Base-by-base conservation (phyloP, 2,888 invertebrate genomes). In the Corbicula japonica region DNA sequence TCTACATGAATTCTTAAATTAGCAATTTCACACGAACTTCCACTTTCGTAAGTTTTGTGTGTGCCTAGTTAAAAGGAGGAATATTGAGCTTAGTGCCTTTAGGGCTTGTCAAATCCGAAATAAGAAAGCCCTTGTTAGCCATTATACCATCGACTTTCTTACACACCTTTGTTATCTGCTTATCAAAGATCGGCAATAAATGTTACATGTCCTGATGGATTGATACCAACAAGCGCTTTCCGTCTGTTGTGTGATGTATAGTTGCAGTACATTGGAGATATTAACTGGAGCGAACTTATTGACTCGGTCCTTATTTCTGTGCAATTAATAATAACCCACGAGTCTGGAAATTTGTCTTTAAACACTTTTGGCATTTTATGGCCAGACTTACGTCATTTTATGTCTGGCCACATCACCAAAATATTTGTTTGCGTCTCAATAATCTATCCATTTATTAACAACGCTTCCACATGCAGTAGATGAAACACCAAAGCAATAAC, bases 291-390 rank as follows among this genome's bases (percentile, higher is more conserved):
- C 15, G 77, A 77, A 48, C 58, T 48, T 28, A 77, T 74, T n/a
- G 69, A 71, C 44, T 80, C 69, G 18, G 75, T 73, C 18, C 34
- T 28, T 12, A 83, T 68, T 76, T 85, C 80, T 23, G 79, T 81
- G 32, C 80, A 80, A 61, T 82, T 76, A n/a, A 79, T 76, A 18
- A 81, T 76, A n/a, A 83, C 73, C 18, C 80, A 18, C 8, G 46
- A 38, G 0, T 71, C 61, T 12, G 68, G 77, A 63, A 35, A 77
- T 38, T 74, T 81, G 12, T 41, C 52, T 41, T 34, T 38, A 44
- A 77, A 77, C 12, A n/a, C 10, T 34, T 44, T 28, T 12, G 69
- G 74, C 77, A 77, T 79, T 2, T 44, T 81, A n/a, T 15, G n/a
- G 15, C n/a, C 77, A 34, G 0, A 73, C 32, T 1, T 1, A n/a